Conservation (phyloP, 2,113 vertebrate species). For the Cyphomyrus plagiostoma region DNA sequence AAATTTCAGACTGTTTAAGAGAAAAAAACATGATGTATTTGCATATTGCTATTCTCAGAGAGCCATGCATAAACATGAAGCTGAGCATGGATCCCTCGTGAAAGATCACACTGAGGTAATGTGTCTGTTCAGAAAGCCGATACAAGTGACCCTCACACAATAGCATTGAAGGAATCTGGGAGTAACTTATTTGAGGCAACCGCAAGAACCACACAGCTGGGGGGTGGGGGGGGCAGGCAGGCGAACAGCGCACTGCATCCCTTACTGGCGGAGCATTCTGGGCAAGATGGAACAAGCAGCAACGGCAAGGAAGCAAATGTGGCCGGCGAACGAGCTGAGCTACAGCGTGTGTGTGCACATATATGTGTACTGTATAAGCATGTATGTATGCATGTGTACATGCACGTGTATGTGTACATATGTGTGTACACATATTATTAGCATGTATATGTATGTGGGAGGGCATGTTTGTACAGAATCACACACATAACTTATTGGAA, state of each 20-base stretch:
- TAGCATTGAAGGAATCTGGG: background rate
- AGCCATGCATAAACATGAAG: background rate
- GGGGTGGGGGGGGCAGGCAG: background rate
- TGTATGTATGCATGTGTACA: background rate
- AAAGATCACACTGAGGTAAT: background rate
- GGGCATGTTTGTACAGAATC: background rate
- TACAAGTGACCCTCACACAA: background rate
- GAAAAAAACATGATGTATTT: background rate
- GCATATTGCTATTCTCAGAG: background rate
- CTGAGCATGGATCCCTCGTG: background rate
- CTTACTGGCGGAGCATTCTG: background rate
- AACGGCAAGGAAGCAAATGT: background rate
- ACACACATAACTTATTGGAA: background rate
- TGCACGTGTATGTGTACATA: background rate
- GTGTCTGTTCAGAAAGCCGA: background rate
- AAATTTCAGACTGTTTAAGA: background rate
- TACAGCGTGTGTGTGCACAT: background rate
- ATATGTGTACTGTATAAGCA: background rate
- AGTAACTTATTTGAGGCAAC: background rate
- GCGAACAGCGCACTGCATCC: background rate
- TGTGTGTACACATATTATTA: background rate
- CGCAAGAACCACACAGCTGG: background rate
- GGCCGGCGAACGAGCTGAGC: background rate
- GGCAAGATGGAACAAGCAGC: background rate
- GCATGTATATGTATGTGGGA: background rate